Conservation (phyloP, 2,113 vertebrate species). For the Chloebia gouldiae region DNA sequence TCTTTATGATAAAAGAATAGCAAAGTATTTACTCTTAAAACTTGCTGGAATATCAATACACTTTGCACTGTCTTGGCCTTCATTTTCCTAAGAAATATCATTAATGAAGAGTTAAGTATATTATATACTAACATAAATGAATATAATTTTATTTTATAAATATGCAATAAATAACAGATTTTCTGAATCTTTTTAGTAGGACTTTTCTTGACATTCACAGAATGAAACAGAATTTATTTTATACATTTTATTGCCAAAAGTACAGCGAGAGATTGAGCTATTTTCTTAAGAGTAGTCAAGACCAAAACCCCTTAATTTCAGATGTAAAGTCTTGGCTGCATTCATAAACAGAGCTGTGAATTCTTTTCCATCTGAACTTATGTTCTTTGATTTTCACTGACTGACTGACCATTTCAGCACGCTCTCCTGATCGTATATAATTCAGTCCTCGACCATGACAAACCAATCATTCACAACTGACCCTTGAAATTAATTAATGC, state of each 20-base stretch:
- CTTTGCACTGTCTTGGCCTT: neutral
- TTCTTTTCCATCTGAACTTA: constrained; percentile 32
- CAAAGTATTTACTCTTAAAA: neutral
- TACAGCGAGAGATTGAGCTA: neutral
- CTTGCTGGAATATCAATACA: neutral
- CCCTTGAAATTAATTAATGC: constrained; percentile 55
- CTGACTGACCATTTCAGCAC: constrained; percentile 36
- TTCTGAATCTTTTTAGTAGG: neutral
- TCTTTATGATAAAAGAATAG: neutral
- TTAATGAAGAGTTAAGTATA: neutral
- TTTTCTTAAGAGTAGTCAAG: neutral
- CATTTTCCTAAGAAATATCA: neutral
- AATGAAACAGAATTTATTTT: neutral
- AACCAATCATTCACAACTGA: constrained; percentile 74
- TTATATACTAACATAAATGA: neutral
- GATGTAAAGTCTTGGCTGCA: constrained; percentile 32
- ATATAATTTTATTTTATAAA: neutral
- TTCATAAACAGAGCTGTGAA: constrained; percentile 39
- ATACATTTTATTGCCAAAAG: neutral
- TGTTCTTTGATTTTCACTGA: constrained; percentile 49
- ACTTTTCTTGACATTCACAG: neutral
- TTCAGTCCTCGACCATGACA: constrained; percentile 64
- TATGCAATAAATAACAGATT: neutral
- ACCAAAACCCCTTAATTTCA: constrained; percentile 13
- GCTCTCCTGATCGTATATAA: constrained; percentile 57